phyloP scores from a whole-genome alignment of 2,797 vertebrate genomes.

The Lithobates sylvaticus region DNA sequence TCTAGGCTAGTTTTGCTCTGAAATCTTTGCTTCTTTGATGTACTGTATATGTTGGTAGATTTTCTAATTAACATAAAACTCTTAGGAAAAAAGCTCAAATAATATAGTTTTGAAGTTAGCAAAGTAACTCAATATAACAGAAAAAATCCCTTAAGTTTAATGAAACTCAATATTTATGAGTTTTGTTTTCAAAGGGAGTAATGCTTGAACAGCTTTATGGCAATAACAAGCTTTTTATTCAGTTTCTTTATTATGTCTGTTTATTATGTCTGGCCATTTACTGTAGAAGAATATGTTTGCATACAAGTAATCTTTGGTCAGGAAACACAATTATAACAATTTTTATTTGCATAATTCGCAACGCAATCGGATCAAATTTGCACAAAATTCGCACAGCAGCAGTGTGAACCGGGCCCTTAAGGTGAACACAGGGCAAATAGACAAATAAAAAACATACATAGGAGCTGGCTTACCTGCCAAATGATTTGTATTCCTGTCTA shows the following conservation, averaged over 20 bases:
- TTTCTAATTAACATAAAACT: not conserved
- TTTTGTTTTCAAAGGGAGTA: not conserved
- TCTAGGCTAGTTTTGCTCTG: too few relatives aligned
- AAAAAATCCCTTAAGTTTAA: not conserved
- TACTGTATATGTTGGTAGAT: not conserved
- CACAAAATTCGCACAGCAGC: too few relatives aligned
- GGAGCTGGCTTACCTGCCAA: not conserved
- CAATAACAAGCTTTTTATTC: not conserved
- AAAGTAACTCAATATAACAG: not conserved
- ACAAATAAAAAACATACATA: not conserved
- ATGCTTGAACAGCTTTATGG: constrained; percentile 26
- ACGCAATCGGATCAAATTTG: too few relatives aligned
- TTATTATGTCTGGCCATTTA: not conserved
- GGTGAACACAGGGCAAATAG: not conserved
- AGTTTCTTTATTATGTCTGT: not conserved
- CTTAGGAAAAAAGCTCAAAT: not conserved
- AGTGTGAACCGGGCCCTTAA: too few relatives aligned
- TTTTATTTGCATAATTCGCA: not conserved
- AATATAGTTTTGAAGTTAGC: not conserved
- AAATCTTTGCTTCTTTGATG: not conserved
- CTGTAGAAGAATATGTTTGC: not conserved
- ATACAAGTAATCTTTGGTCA: not conserved
- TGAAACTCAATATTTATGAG: constrained; percentile 41
- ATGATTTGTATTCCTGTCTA: not conserved
- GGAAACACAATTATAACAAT: not conserved